Base-by-base conservation (phyloP, 2,113 vertebrate genomes). In the Melierax canorus region DNA sequence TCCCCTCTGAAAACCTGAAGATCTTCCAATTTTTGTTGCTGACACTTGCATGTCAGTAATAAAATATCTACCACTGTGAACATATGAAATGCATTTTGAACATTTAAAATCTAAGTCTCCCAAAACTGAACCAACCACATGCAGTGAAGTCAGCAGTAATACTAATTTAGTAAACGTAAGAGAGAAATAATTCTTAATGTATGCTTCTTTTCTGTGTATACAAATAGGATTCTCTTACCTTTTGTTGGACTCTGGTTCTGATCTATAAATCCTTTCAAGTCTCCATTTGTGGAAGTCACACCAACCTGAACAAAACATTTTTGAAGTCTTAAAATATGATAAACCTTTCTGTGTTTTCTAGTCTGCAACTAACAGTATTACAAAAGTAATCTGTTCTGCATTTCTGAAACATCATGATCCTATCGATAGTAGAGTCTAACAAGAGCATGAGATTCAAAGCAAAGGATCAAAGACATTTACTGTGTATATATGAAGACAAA, bases 241-340 rank as follows among this genome's bases (percentile, higher is more conserved):
- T 98, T 98, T 92, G 98, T 96, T 95, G 98, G 98, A 94, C 97
- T 98, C 95, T 97, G 97, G 97, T 98, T 98, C 91, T 98, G 98
- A 98, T 98, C 98, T 97, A 97, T 98, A 97, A 98, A 98, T 98
- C 97, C 98, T 95, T 97, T 98, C 96, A 98, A 94, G 96, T 98
- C 98, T 96, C 97, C 95, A 96, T 97, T 98, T 98, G 97, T 97
- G 64, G 97, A 96, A 95, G 96, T 97, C 97, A 98, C 97, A 98
- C 96, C 97, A 97, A 98, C 96, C 98, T 98, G 93, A 97, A 97
- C 51, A 96, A 98, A 97, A 98, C 56, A 97, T 95, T 97, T 97
- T 95, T 66, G n/a, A 94, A 97, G 41, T 79, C 66, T 97, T 97
- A 95, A 94, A 91, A 92, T 79, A 83, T 2, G 29, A 66, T 24